Conservation (phyloP, 2,888 invertebrate genomes). For the Acanthosepion pharaonis region DNA sequence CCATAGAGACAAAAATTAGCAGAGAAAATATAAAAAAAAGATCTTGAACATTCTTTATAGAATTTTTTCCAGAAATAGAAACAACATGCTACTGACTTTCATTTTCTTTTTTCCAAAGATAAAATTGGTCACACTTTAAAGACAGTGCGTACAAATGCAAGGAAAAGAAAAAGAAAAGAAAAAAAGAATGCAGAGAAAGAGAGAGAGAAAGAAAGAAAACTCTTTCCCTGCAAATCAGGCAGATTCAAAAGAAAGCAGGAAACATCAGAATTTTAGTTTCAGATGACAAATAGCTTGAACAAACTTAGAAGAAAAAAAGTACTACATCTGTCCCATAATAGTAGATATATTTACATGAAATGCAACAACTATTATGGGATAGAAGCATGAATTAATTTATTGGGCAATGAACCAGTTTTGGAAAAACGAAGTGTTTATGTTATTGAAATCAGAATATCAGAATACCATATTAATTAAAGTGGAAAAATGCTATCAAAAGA, state of each 20-base stretch:
- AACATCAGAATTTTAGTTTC: neutral
- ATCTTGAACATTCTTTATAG: neutral
- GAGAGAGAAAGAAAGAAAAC: neutral
- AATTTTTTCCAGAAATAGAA: neutral
- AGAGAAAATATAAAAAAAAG: neutral
- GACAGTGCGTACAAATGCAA: neutral
- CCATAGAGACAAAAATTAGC: neutral
- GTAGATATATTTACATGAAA: too few relatives aligned
- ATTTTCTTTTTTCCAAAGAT: neutral
- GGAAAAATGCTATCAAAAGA: neutral
- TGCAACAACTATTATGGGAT: too few relatives aligned
- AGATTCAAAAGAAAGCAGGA: neutral
- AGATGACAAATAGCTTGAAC: neutral
- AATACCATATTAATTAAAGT: neutral
- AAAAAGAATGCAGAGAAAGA: neutral
- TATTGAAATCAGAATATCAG: neutral
- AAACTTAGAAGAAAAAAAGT: too few relatives aligned
- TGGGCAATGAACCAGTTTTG: neutral
- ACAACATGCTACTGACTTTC: neutral
- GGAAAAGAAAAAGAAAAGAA: neutral
- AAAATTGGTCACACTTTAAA: neutral
- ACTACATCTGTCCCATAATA: too few relatives aligned
- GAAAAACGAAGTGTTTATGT: neutral
- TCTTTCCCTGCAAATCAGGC: neutral
- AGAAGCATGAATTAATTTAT: neutral